phyloP scores from a whole-genome alignment of 2,888 invertebrate species.

The Galerucella calmariensis region DNA sequence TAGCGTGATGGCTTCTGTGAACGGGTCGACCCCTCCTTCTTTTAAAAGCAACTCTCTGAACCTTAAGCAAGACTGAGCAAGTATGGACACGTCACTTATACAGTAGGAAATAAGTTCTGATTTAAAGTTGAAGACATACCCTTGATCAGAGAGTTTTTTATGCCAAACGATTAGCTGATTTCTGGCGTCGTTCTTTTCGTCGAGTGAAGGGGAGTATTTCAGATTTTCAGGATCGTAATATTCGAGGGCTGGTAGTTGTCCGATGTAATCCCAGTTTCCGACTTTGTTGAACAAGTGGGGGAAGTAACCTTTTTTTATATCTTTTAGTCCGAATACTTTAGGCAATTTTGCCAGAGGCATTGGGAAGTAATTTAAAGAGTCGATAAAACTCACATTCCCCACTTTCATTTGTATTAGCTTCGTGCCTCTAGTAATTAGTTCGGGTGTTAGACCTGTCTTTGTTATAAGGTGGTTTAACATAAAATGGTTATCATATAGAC shows the following conservation, averaged over 20 bases:
- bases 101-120: too few species aligned
- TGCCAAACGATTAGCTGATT: too few species aligned
- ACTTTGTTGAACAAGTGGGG: too few species aligned
- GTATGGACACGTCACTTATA: too few species aligned
- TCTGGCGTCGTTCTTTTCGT: too few species aligned
- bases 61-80: too few species aligned
- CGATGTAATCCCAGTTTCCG: slow-evolving; percentile 20
- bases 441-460: slow-evolving; percentile 30
- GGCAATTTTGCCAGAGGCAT: slow-evolving; percentile 31
- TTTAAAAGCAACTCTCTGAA: too few species aligned
- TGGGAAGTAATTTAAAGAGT: slow-evolving; percentile 48
- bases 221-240: slow-evolving; percentile 1
- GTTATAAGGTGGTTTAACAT: slow-evolving; percentile 31
- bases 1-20: too few species aligned
- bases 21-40: too few species aligned
- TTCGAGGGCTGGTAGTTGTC: not conserved
- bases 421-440: slow-evolving; percentile 35
- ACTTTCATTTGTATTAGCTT: slow-evolving; percentile 33
- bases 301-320: too few species aligned
- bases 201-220: not conserved
- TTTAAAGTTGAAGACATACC: not conserved
- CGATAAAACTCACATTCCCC: slow-evolving; percentile 36
- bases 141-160: too few species aligned
- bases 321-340: slow-evolving; percentile 43
- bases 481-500: slow-evolving; percentile 31